Conservation (phyloP, 2,113 vertebrate species). For the Chiloscyllium plagiosum region DNA sequence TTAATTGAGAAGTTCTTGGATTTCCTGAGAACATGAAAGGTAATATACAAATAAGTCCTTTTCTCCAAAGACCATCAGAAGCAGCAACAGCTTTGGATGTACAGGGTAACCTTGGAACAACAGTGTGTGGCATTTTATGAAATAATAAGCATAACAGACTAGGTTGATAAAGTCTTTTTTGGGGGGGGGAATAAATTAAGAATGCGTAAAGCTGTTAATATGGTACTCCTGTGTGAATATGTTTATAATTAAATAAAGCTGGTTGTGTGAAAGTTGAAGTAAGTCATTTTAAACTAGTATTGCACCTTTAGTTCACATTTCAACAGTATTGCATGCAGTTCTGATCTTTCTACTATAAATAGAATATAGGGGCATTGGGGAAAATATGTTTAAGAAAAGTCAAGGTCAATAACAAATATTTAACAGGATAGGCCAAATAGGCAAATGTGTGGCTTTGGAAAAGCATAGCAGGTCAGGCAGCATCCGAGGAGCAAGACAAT, state of each 20-base stretch:
- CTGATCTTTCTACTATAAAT: too few relatives aligned
- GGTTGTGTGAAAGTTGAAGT: not conserved
- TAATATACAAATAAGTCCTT: not conserved
- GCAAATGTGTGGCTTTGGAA: too few relatives aligned
- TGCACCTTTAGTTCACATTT: too few relatives aligned
- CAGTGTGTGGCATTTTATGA: not conserved
- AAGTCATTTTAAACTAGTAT: too few relatives aligned
- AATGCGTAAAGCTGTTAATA: not conserved
- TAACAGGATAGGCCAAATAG: too few relatives aligned
- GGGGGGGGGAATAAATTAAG: not conserved
- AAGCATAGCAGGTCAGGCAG: too few relatives aligned
- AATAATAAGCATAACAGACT: not conserved
- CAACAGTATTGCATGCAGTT: too few relatives aligned
- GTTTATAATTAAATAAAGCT: too few relatives aligned
- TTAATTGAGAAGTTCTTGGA: not conserved
- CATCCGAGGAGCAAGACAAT: too few relatives aligned
- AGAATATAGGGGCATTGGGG: too few relatives aligned
- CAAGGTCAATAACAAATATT: too few relatives aligned
- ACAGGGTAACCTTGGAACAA: not conserved
- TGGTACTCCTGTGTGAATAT: not conserved
- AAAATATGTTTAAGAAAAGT: too few relatives aligned
- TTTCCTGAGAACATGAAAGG: not conserved
- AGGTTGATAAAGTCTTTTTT: not conserved
- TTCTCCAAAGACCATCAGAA: not conserved
- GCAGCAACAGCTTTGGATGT: not conserved